These are phyloP conservation scores for Pogonocherus hispidulus DNA, from an alignment of 2,888 invertebrate species.

Conservation along the genomic window DNA sequence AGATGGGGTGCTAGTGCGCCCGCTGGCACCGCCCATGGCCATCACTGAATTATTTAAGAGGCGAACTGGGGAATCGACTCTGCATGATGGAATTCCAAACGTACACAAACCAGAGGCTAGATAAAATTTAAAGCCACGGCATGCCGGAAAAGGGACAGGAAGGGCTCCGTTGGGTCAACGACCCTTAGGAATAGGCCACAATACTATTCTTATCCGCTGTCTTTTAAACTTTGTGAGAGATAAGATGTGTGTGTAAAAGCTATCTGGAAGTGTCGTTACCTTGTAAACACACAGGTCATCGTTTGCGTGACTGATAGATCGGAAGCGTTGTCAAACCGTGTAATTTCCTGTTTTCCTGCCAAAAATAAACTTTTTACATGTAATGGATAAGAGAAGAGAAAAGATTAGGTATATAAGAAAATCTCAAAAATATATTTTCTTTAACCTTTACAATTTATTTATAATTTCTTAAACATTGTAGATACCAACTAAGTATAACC, in stretches of 20 bases:
- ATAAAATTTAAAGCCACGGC: slow-evolving; percentile 13
- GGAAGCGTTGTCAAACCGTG: no score
- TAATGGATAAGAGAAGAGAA: no score
- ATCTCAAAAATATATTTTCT: no score
- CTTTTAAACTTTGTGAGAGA: slow-evolving; percentile 5
- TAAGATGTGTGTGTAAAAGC: not conserved
- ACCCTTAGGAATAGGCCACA: slow-evolving; percentile 1
- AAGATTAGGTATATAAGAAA: no score
- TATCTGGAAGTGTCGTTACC: not conserved
- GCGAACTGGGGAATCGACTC: not conserved
- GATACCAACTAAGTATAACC: no score
- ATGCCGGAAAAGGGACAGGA: slow-evolving; percentile 17
- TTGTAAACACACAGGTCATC: not conserved
- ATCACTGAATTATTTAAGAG: slow-evolving; percentile 1
- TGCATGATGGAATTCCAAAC: slow-evolving; percentile 7
- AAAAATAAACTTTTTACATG: no score
- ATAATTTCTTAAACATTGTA: no score
- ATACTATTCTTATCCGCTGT: slow-evolving; percentile 11
- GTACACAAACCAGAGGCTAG: not conserved
- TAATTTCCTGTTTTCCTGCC: no score
- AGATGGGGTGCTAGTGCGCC: no score
- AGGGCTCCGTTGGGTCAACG: slow-evolving; percentile 11
- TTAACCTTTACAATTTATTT: no score
- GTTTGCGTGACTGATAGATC: not conserved
- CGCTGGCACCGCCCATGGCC: not conserved